phyloP scores from a whole-genome alignment of 2,113 vertebrate genomes.

The Cebidichthys violaceus region DNA sequence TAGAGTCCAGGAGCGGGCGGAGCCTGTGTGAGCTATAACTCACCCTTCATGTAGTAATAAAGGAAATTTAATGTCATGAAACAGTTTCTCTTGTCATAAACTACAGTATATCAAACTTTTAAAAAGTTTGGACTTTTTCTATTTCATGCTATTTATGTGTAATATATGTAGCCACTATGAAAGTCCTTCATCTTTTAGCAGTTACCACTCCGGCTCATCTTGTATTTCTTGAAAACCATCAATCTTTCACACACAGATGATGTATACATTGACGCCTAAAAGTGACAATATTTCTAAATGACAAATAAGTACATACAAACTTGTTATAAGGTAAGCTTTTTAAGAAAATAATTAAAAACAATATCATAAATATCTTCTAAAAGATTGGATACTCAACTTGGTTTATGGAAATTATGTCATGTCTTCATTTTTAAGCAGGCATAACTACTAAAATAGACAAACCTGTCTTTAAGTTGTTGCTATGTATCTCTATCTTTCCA shows the following conservation, averaged over 20 bases:
- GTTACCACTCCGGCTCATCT: background rate
- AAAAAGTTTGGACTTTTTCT: background rate
- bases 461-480: slow-evolving; percentile 31
- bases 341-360: too few relatives aligned
- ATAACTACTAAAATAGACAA: slow-evolving; percentile 24
- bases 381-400: background rate
- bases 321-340: background rate
- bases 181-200: background rate
- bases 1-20: too few relatives aligned
- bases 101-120: too few relatives aligned
- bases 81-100: too few relatives aligned
- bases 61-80: too few relatives aligned
- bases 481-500: slow-evolving; percentile 59
- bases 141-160: background rate
- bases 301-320: background rate
- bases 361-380: background rate
- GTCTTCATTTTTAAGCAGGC: slow-evolving; percentile 6
- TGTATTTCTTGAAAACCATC: background rate
- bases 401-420: slow-evolving; percentile 13
- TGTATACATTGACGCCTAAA: background rate
- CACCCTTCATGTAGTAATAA: background rate
- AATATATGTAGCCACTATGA: background rate
- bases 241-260: slow-evolving; percentile 12
- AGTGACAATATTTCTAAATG: slow-evolving; percentile 8
- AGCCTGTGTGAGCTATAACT: background rate